A percentile compares a stretch with the other conserved stretches of the same genome.
These are phyloP conservation scores for Amblyraja radiata DNA, from an alignment of 2,797 vertebrate species.

Conservation along the genomic window DNA sequence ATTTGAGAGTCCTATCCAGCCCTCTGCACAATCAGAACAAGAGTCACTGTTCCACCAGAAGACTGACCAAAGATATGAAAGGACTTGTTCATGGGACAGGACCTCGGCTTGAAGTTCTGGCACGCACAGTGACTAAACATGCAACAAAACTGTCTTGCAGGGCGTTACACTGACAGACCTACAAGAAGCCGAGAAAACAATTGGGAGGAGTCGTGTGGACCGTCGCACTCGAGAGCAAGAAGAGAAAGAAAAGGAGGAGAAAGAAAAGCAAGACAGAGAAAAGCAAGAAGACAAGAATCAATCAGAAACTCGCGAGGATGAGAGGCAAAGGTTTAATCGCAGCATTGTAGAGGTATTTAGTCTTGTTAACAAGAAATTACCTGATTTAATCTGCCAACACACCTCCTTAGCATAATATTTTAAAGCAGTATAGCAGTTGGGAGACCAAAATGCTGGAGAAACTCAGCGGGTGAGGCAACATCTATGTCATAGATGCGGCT, in stretches of 20 bases:
- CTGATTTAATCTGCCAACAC: not conserved
- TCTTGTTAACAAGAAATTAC: not conserved
- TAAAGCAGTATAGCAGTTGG: too few relatives aligned
- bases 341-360: constrained; percentile 79
- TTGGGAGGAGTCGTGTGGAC: constrained; percentile 74
- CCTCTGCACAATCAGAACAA: not conserved
- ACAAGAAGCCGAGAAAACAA: constrained; percentile 97
- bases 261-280: constrained; percentile 85
- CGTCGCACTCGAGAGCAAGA: constrained; percentile 79
- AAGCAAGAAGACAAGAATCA: constrained; percentile 91
- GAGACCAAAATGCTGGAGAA: too few relatives aligned
- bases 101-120: not conserved
- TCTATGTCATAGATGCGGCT: too few relatives aligned
- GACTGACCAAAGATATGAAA: not conserved
- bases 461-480: too few relatives aligned
- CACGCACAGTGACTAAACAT: not conserved
- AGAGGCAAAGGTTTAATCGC: constrained; percentile 80
- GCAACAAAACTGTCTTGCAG: constrained; percentile 47
- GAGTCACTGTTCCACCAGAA: not conserved
- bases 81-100: not conserved
- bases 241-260: constrained; percentile 84
- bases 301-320: constrained; percentile 82
- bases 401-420: not conserved
- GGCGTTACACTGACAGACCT: constrained; percentile 95
- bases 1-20: too few relatives aligned